These are phyloP conservation scores for Callimorpha dominula DNA, from an alignment of 2,888 invertebrate genomes.

Conservation along the genomic window DNA sequence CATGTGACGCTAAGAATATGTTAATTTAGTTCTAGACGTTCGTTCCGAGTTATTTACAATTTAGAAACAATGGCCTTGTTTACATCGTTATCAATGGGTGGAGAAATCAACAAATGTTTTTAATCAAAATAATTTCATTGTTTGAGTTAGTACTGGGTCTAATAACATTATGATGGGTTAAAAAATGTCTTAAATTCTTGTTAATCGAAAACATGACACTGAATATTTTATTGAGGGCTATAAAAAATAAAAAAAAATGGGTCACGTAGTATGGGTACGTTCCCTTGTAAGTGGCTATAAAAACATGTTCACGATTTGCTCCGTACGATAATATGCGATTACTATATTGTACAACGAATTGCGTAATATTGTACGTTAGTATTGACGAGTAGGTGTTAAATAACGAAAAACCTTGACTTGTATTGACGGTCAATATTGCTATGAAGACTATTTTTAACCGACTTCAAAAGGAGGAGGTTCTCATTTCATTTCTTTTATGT, in stretches of 20 bases:
- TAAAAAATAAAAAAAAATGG: too few relatives aligned
- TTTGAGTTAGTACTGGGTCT: neutral
- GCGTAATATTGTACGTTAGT: slow-evolving; percentile 3
- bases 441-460: too few relatives aligned
- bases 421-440: neutral
- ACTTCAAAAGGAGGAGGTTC: too few relatives aligned
- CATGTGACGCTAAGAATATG: slow-evolving; percentile 36
- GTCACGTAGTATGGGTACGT: too few relatives aligned
- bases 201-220: neutral
- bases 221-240: too few relatives aligned
- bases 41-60: slow-evolving; percentile 7
- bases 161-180: neutral
- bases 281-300: slow-evolving; percentile 7
- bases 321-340: neutral
- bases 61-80: slow-evolving; percentile 16
- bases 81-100: slow-evolving; percentile 17
- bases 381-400: slow-evolving; percentile 9
- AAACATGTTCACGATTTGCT: slow-evolving; percentile 11
- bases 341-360: neutral
- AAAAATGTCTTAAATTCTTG: neutral
- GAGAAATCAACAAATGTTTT: neutral
- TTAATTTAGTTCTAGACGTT: slow-evolving; percentile 34
- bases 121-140: slow-evolving; percentile 16
- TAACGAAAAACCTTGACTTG: slow-evolving; percentile 7
- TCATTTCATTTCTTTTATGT: too few relatives aligned